Base-by-base conservation (phyloP, 2,113 vertebrate genomes). In the Tautogolabrus adspersus region DNA sequence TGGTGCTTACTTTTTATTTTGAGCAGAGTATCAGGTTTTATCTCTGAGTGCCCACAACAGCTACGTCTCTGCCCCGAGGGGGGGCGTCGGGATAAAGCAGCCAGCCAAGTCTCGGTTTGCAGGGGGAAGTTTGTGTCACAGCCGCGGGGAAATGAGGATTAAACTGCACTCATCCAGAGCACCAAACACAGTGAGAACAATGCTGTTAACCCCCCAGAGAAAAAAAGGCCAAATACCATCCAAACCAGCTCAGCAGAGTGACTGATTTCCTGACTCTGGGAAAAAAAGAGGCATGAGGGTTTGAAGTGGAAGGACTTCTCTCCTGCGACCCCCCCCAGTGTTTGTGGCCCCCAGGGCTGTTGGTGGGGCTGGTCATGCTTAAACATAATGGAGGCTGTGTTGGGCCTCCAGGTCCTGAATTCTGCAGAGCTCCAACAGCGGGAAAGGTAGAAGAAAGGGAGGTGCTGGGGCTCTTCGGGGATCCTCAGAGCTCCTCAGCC, bases 311-410 rank as follows among this genome's bases (percentile, higher is more conserved):
- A 58, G 74, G 73, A 75, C 66, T 75, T 72, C 69, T 23, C 62
- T 64, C 22, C 51, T 58, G n/a, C 15, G 16, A 54, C 66, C 54
- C 67, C 46, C 73, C 30, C 52, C n/a, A n/a, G 55, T 54, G 54
- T 79, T 86, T 67, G 69, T 66, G 81, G 65, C 68, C 81, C 82
- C 80, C 5, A 30, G 60, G 80, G 89, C 75, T 77, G 77, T 82
- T 72, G 88, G 86, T 76, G 86, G 85, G 83, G 82, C 87, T 90
- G 82, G 85, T 89, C 88, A 77, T 75, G 76, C 75, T 90, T 93
- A 86, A 72, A 66, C 51, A 89, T 90, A 89, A 91, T 89, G 79
- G 85, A 83, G 71, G 87, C 88, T 80, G 79, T 91, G 87, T 88
- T 82, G 23, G 60, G 80, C 77, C 75, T 68, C 37, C 82, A 73